Conservation (phyloP, 2,797 vertebrate species). For the Myoxocephalus aenaeus region DNA sequence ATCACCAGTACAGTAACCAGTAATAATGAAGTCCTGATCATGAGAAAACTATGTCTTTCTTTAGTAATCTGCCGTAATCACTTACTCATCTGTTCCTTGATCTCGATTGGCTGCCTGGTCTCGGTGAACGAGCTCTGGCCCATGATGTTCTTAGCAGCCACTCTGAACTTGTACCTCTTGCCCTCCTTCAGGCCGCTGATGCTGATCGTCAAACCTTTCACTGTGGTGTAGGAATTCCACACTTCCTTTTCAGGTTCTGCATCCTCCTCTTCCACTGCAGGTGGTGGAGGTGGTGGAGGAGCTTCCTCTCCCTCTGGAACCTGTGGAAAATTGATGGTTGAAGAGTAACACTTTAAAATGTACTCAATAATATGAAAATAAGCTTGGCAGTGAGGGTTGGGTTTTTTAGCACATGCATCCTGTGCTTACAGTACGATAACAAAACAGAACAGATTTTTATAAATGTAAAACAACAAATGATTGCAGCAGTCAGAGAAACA, state of each 20-base stretch:
- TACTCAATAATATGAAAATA: background rate
- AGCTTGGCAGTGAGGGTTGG: background rate
- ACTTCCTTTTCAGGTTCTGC: slow-evolving; percentile 76
- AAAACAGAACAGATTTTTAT: background rate
- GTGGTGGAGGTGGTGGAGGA: slow-evolving; percentile 59
- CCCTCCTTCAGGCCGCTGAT: slow-evolving; percentile 95
- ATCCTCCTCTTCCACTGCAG: slow-evolving; percentile 63
- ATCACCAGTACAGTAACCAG: background rate
- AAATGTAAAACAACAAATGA: background rate
- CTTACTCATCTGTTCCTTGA: slow-evolving; percentile 97
- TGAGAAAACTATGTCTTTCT: background rate
- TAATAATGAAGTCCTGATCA: background rate
- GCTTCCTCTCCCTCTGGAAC: slow-evolving; percentile 67
- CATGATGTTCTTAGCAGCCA: slow-evolving; percentile 95
- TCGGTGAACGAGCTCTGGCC: slow-evolving; percentile 93
- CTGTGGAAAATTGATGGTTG: slow-evolving; percentile 34
- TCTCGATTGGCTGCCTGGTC: slow-evolving; percentile 89
- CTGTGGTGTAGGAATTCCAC: slow-evolving; percentile 95
- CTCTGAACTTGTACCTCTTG: slow-evolving; percentile 95
- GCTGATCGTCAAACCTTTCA: slow-evolving; percentile 93
- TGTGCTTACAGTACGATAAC: background rate
- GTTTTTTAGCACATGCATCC: background rate
- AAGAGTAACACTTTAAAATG: background rate
- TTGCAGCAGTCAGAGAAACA: background rate
- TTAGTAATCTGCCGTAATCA: slow-evolving; percentile 25